phyloP scores from a whole-genome alignment of 2,888 invertebrate genomes.

The Muschampia staudingeri region DNA sequence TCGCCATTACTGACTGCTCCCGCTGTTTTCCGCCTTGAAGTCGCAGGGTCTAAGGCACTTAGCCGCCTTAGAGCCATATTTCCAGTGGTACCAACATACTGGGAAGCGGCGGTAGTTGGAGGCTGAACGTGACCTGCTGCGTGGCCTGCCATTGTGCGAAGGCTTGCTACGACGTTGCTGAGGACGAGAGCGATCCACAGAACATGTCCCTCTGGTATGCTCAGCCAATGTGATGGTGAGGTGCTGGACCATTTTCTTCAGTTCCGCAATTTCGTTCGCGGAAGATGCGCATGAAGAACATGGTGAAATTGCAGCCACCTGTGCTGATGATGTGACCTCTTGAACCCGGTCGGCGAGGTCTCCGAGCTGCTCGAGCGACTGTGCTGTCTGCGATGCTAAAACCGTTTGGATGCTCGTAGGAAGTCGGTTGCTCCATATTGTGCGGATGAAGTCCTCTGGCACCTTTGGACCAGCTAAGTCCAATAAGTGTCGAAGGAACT shows the following conservation, averaged over 20 bases:
- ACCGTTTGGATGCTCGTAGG: slow-evolving; percentile 35
- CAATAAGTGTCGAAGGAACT: slow-evolving; percentile 6
- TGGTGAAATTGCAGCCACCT: not conserved
- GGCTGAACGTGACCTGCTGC: slow-evolving; percentile 1
- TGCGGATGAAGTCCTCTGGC: slow-evolving; percentile 3
- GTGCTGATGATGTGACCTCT: slow-evolving; percentile 23
- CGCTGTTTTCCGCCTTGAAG: slow-evolving; percentile 51
- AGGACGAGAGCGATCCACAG: not conserved
- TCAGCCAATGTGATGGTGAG: slow-evolving; percentile 36
- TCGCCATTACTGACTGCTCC: slow-evolving; percentile 69
- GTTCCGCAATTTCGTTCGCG: slow-evolving; percentile 6
- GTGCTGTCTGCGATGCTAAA: slow-evolving; percentile 23
- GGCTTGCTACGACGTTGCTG: not conserved
- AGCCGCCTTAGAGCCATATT: slow-evolving; percentile 36
- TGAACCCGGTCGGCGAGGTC: slow-evolving; percentile 25
- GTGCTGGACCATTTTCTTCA: not conserved
- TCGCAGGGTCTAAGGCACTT: slow-evolving; percentile 44
- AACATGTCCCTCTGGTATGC: slow-evolving; percentile 28
- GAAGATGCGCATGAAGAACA: not conserved
- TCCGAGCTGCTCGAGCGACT: slow-evolving; percentile 24
- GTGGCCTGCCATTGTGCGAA: not conserved
- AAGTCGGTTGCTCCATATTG: slow-evolving; percentile 35
- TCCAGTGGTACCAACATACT: slow-evolving; percentile 41
- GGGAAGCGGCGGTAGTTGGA: slow-evolving; percentile 9
- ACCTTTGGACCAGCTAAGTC: slow-evolving; percentile 1